Conservation (phyloP, 2,888 invertebrate species). For the Perizoma affinitatum region DNA sequence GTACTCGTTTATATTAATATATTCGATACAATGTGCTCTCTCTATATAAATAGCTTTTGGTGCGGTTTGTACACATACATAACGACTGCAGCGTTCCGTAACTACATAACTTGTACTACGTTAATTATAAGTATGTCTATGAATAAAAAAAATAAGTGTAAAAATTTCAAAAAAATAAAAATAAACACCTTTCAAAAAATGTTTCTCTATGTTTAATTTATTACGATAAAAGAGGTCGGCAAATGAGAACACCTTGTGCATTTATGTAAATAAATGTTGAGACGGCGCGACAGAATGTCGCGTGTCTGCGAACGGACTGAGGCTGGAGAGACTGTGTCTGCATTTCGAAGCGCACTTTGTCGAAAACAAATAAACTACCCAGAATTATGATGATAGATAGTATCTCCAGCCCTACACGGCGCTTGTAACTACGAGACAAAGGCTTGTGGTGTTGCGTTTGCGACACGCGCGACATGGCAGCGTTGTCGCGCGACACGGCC, state of each 20-base stretch:
- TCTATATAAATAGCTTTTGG: slow-evolving; percentile 28
- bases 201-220: slow-evolving; percentile 34
- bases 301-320: slow-evolving; percentile 10
- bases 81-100: slow-evolving; percentile 50
- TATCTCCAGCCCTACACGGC: slow-evolving; percentile 28
- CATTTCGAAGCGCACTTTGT: slow-evolving; percentile 5
- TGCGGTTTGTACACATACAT: slow-evolving; percentile 30
- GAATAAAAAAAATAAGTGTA: slow-evolving; percentile 50
- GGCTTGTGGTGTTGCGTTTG: slow-evolving; percentile 31
- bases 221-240: slow-evolving; percentile 37
- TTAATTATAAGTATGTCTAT: slow-evolving; percentile 54
- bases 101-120: slow-evolving; percentile 59
- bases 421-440: slow-evolving; percentile 31
- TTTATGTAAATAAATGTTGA: slow-evolving; percentile 44
- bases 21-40: slow-evolving; percentile 20
- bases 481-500: slow-evolving; percentile 18
- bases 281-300: slow-evolving; percentile 40
- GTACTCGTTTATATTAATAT: slow-evolving; percentile 21
- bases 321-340: slow-evolving; percentile 17
- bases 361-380: slow-evolving; percentile 14
- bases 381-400: slow-evolving; percentile 24
- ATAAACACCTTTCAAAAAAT: slow-evolving; percentile 51
- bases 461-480: slow-evolving; percentile 23
- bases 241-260: slow-evolving; percentile 38
- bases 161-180: slow-evolving; percentile 55